Base-by-base conservation (phyloP, 2,888 invertebrate genomes). In the Scrobipalpa atriplicella region DNA sequence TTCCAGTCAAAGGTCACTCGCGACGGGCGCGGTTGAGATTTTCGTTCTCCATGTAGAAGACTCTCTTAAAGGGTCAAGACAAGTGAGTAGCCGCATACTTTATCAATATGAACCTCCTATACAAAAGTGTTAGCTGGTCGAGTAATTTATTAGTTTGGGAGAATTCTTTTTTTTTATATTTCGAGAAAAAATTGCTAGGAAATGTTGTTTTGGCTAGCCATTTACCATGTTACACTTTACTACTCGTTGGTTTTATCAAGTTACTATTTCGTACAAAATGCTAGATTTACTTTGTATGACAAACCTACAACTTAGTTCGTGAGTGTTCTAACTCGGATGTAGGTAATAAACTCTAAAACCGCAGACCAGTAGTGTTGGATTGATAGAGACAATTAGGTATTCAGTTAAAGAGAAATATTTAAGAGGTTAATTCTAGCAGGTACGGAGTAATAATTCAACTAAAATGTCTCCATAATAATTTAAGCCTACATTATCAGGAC, bases 331-430 rank as follows among this genome's bases (percentile, higher is more conserved):
- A 52, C 18, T 52, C 16, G 18, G 16, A 56, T 2, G 9, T 56
- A 29, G 56, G 13, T 56, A 16, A n/a, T 16, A 52, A 52, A 52
- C 52, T 52, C 52, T 52, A 52, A 52, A 18, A 52, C 52, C 52
- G 16, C 52, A 52, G 10, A 52, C 52, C 16, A 9, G 18, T 18
- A 52, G 16, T 7, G 16, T 82, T 79, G 75, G 75, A 75, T 67
- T 78, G 16, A 7, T 19, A 52, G 8, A 19, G 9, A 16, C 6
- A 9, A 18, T 19, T 16, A 16, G 18, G 10, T 18, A 52, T 52
- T 52, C 6, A 1, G 18, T 7, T 16, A 3, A 29, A 29, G 29
- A 29, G 29, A 29, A 29, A 29, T 29, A 29, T 29, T 29, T 29
- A 2, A 3, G 13, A 16, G 18, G n/a, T 51, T 51, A 51, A 11